These are phyloP conservation scores for Rhogogaster chlorosoma DNA, from an alignment of 2,888 invertebrate species.

Conservation along the genomic window DNA sequence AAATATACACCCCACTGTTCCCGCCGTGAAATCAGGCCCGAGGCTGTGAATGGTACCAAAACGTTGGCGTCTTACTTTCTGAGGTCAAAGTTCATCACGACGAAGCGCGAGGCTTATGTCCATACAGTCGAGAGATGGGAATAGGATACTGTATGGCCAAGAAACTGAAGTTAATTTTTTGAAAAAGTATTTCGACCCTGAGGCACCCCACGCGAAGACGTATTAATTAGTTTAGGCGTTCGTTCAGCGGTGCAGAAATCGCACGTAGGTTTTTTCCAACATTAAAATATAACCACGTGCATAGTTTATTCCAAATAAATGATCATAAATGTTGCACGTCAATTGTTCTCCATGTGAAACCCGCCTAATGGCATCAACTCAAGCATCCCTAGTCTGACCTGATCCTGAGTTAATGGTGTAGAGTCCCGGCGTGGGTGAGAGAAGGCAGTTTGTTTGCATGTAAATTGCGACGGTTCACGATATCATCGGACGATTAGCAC, in stretches of 20 bases:
- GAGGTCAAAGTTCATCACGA: slow-evolving; percentile 40
- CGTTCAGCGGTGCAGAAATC: background rate
- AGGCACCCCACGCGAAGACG: slow-evolving; percentile 37
- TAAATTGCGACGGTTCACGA: slow-evolving; percentile 45
- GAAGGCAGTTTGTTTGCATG: slow-evolving; percentile 52
- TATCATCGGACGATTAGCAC: slow-evolving; percentile 34
- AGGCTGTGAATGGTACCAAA: slow-evolving; percentile 49
- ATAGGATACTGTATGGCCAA: slow-evolving; percentile 31
- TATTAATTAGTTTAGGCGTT: slow-evolving; percentile 35
- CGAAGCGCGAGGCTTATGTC: slow-evolving; percentile 23
- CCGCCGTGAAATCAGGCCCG: slow-evolving; percentile 46
- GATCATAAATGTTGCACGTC: background rate
- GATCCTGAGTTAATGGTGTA: slow-evolving; percentile 41
- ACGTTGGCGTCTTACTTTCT: slow-evolving; percentile 45
- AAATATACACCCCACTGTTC: slow-evolving; percentile 42
- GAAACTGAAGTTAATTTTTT: slow-evolving; percentile 30
- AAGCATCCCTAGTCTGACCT: background rate
- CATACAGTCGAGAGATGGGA: slow-evolving; percentile 20
- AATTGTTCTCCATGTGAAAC: slow-evolving; percentile 11
- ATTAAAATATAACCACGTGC: background rate
- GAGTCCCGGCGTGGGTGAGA: slow-evolving; percentile 20
- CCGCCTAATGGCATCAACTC: background rate
- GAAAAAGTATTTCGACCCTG: slow-evolving; percentile 37
- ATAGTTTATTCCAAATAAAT: background rate
- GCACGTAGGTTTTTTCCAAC: background rate